Conservation (phyloP, 2,888 invertebrate species). For the Nymphalis c-album region DNA sequence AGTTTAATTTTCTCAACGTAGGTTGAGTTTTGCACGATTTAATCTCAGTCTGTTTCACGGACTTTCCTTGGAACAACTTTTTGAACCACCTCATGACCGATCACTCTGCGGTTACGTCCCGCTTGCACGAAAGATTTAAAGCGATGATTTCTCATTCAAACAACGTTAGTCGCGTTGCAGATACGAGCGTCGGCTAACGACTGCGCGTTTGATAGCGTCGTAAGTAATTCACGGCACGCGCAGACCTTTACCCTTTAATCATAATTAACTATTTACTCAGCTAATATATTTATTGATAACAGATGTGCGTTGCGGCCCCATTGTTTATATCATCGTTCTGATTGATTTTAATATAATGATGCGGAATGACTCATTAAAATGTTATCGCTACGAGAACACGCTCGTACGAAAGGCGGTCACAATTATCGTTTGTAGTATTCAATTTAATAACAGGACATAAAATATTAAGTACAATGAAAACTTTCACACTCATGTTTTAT, state of each 20-base stretch:
- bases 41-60: constrained; percentile 66
- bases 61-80: constrained; percentile 82
- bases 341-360: constrained; percentile 61
- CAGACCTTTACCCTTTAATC: constrained; percentile 74
- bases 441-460: constrained; percentile 25
- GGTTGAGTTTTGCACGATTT: constrained; percentile 43
- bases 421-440: constrained; percentile 22
- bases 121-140: constrained; percentile 83
- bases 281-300: constrained; percentile 65
- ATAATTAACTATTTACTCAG: constrained; percentile 71
- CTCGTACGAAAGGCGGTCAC: constrained; percentile 13
- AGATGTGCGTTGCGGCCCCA: constrained; percentile 61
- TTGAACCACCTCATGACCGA: constrained; percentile 84
- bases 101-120: constrained; percentile 83
- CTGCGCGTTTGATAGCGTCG: constrained; percentile 47
- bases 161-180: constrained; percentile 41
- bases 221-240: constrained; percentile 64
- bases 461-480: constrained; percentile 20
- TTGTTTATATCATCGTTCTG: constrained; percentile 61
- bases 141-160: constrained; percentile 83
- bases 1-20: constrained; percentile 48
- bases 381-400: constrained; percentile 42
- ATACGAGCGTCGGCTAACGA: constrained; percentile 50
- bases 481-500: constrained; percentile 18
- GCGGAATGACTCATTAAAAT: constrained; percentile 47